phyloP scores from a whole-genome alignment of 2,888 invertebrate genomes.

The Andrena praecox region DNA sequence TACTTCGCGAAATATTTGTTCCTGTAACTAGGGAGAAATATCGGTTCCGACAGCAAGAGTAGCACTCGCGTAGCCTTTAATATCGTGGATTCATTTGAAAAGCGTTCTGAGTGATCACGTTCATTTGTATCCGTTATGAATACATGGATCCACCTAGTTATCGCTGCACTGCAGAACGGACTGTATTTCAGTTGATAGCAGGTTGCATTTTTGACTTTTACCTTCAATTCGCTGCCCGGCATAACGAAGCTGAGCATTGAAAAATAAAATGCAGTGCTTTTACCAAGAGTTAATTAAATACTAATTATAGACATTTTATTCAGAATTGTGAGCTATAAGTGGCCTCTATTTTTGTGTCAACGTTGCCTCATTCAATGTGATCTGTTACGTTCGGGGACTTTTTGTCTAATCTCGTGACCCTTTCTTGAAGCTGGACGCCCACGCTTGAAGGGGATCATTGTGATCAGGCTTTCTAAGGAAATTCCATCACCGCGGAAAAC shows the following conservation, averaged over 20 bases:
- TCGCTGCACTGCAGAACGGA: slow-evolving; percentile 62
- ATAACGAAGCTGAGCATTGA: slow-evolving; percentile 35
- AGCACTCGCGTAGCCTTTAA: slow-evolving; percentile 15
- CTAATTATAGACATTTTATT: slow-evolving; percentile 1
- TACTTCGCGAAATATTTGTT: neutral
- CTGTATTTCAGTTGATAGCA: slow-evolving; percentile 72
- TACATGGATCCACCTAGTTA: slow-evolving; percentile 41
- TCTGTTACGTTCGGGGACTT: no score
- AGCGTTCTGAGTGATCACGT: slow-evolving; percentile 21
- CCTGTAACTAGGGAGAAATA: neutral
- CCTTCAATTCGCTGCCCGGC: slow-evolving; percentile 28
- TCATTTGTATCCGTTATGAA: slow-evolving; percentile 42
- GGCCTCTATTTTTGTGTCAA: neutral
- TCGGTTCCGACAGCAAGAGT: neutral
- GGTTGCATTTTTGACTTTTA: slow-evolving; percentile 62
- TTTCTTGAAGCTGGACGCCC: no score
- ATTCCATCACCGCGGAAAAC: no score
- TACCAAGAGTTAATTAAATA: slow-evolving; percentile 3
- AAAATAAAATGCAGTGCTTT: slow-evolving; percentile 19
- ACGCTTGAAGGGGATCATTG: no score
- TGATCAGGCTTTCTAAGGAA: no score
- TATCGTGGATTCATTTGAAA: slow-evolving; percentile 39
- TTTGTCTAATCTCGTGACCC: no score
- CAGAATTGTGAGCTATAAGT: slow-evolving; percentile 7
- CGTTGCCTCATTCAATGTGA: neutral